Base-by-base conservation (phyloP, 2,797 vertebrate genomes). In the Spea hammondii region DNA sequence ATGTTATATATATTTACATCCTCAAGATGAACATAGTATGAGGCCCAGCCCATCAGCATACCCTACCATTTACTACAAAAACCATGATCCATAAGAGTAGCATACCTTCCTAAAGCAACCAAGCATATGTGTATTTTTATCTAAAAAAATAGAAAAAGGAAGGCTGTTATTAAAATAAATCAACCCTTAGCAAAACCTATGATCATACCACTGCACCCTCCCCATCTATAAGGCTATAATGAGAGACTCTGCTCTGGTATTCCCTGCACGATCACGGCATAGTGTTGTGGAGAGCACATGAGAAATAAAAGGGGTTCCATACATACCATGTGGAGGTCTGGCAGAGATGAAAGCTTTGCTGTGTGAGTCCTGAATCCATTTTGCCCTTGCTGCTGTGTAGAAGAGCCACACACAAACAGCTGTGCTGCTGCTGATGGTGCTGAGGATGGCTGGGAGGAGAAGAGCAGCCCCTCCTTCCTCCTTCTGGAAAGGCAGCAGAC, bases 341-440 rank as follows among this genome's bases (percentile, higher is more conserved):
- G 85, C 85, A 86, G 84, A 83, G 79, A 85, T 74, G 81, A 82
- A 81, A 80, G 85, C 84, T 87, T 84, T 88, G 83, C 84, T 74
- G 73, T 70, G 51, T 83, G 70, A 84, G 76, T 88, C 66, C 84
- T 82, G 86, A 84, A 89, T 91, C 92, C 95, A 94, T 94, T 76
- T 82, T 70, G 83, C 75, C 68, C 74, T 85, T 84, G 62, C 59
- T 72, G 81, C 88, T 86, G 87, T 78, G 84, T 83, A 75, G 62
- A 85, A 10, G 78, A 87, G 82, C 78, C 84, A 93, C 93, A 91
- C 93, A 91, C 94, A 93, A 93, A 93, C 94, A 92, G 91, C 89
- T 83, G 88, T 88, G 89, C 83, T 86, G 84, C 32, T 32, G 32
- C 80, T 89, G 92, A 91, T 92, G 92, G 91, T 89, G 91, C 89